Evolutionary conservation across 2,888 invertebrate genomes (phyloP), one percentile per base, ranked within the genome.

Genomic region (Teleiodes luculella): DNA sequence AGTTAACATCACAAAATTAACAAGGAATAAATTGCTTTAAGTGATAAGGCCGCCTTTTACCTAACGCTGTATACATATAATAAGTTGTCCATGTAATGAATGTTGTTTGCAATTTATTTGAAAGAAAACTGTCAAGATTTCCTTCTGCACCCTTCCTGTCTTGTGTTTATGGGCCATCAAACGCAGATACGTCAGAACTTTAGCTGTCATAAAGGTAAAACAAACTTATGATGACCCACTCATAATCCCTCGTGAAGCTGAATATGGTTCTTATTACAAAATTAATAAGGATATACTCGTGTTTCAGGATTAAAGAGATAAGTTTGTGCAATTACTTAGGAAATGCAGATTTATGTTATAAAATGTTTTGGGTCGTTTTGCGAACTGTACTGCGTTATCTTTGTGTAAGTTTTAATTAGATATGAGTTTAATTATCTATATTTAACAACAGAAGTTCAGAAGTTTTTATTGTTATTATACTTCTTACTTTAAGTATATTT

Each of bases 131-230:
- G n/a, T n/a, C n/a, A n/a, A n/a, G n/a, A n/a, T n/a, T n/a, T n/a
- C n/a, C n/a, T n/a, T n/a, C n/a, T n/a, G n/a, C n/a, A n/a, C n/a
- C n/a, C n/a, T n/a, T n/a, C n/a, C n/a, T n/a, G n/a, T n/a, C n/a
- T n/a, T n/a, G n/a, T n/a, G n/a, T n/a, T n/a, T n/a, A n/a, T n/a
- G n/a, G 39, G n/a, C 50, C 50, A 50, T 50, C 50, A 37, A 37
- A 14, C 10, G 16, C 50, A 50, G 50, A 37, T 50, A 39, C 39
- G 50, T 50, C 50, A 37, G 10, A 47, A 39, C 37, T 39, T 50
- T 28, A 50, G 30, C 50, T 50, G 50, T 50, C 50, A 50, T 50
- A 50, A 50, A 50, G 37, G 39, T 37, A 16, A 20, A 14, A 48
- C 48, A 30, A 48, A 28, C n/a, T 43, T 43, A 28, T 43, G 13